Conservation (phyloP, 53 echinoderm and acorn worm genomes). For the Antedon mediterranea region DNA sequence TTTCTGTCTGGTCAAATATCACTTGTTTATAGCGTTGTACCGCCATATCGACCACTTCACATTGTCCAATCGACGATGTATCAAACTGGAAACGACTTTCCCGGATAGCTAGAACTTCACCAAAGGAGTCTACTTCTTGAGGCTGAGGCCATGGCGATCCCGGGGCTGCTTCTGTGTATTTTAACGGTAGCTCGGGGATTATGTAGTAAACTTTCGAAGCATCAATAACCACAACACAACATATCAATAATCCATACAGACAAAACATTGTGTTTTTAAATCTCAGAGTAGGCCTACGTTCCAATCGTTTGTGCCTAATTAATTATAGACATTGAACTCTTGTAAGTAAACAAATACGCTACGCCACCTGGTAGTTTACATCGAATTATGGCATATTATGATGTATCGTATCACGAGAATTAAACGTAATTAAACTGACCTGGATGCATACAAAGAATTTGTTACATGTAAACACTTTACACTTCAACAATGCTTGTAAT, state of each 20-base stretch:
- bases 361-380: too few relatives aligned
- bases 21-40: neutral
- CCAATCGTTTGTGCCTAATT: too few relatives aligned
- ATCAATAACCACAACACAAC: neutral
- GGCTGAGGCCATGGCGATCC: neutral
- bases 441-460: too few relatives aligned
- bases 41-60: neutral
- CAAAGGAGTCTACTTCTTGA: neutral
- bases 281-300: too few relatives aligned
- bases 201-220: neutral
- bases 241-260: neutral
- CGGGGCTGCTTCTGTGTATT: neutral
- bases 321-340: too few relatives aligned
- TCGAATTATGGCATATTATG: too few relatives aligned
- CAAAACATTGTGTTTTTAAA: neutral
- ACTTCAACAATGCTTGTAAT: too few relatives aligned
- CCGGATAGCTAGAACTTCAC: neutral
- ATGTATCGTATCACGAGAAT: too few relatives aligned
- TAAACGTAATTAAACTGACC: too few relatives aligned
- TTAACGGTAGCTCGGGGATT: neutral
- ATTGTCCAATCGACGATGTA: neutral
- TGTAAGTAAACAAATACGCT: too few relatives aligned
- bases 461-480: too few relatives aligned
- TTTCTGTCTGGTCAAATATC: neutral
- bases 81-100: neutral